A percentile compares a stretch with the other conserved stretches of the same genome.
These are phyloP conservation scores for Seriola aureovittata DNA, from an alignment of 2,113 vertebrate species.

Conservation along the genomic window DNA sequence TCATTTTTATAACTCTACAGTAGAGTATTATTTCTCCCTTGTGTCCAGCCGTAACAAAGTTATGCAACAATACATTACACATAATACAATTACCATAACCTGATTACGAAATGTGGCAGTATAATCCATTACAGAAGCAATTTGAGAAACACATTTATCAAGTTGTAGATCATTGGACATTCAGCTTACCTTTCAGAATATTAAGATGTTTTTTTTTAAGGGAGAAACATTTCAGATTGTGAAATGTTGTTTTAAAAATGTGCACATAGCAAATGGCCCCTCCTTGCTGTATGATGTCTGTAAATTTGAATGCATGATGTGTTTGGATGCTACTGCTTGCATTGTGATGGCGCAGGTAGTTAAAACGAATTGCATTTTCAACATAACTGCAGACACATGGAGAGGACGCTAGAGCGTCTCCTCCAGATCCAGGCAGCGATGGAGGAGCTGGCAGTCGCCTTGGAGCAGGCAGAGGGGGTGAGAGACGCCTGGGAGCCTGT, in stretches of 20 bases:
- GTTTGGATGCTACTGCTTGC: conserved; percentile 30
- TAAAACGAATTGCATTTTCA: conserved; percentile 28
- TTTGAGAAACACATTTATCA: conserved; percentile 50
- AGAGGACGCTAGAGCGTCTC: conserved; percentile 92
- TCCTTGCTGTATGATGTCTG: not conserved
- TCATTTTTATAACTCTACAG: not conserved
- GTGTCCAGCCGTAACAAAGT: conserved; percentile 12
- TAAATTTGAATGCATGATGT: conserved; percentile 33
- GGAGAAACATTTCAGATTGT: not conserved
- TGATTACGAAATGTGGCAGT: conserved; percentile 39
- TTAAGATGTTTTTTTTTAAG: not conserved
- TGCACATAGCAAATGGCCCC: not conserved
- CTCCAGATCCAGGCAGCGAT: conserved; percentile 93
- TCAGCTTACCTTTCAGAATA: conserved; percentile 7
- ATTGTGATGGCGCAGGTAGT: not conserved
- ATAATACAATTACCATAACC: conserved; percentile 50
- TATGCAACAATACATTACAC: conserved; percentile 34
- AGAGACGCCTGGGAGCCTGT: conserved; percentile 95
- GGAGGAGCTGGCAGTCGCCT: conserved; percentile 89
- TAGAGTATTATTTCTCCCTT: not conserved
- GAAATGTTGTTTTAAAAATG: not conserved
- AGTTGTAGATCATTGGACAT: conserved; percentile 6
- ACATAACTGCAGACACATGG: conserved; percentile 87
- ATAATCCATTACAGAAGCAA: conserved; percentile 47
- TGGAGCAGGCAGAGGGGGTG: conserved; percentile 93